Percentiles rank a stretch among this genome's conserved stretches.
Evolutionary conservation across 1,140 invertebrate genomes (phyloP).

Genomic region (Cydia strobilella): DNA sequence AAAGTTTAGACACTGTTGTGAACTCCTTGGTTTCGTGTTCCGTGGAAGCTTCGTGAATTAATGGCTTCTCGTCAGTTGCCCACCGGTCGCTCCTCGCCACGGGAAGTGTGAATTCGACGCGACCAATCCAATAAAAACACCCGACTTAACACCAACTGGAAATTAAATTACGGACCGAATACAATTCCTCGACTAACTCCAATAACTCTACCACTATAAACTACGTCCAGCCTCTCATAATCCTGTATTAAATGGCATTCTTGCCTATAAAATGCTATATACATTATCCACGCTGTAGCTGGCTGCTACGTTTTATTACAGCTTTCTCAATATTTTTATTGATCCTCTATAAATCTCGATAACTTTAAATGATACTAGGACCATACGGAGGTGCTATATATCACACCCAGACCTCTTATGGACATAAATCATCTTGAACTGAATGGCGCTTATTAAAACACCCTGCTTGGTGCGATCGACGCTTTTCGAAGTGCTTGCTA

Average conservation of each 20-base stretch:
- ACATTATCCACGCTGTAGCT: constrained; percentile 31
- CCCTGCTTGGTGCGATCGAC: constrained; percentile 38
- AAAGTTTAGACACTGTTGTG: constrained; percentile 42
- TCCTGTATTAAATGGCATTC: constrained; percentile 49
- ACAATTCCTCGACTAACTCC: constrained; percentile 28
- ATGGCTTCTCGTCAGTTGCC: constrained; percentile 45
- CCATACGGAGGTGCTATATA: constrained; percentile 46
- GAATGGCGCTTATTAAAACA: constrained; percentile 53
- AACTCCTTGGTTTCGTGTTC: constrained; percentile 46
- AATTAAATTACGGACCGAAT: constrained; percentile 14
- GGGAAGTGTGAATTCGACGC: constrained; percentile 55
- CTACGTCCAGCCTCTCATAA: constrained; percentile 39
- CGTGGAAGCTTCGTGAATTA: constrained; percentile 34
- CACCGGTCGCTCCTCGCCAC: constrained; percentile 35
- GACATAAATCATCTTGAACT: constrained; percentile 53
- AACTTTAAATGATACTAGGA: constrained; percentile 45
- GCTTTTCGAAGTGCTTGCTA: constrained; percentile 41
- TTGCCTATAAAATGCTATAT: constrained; percentile 42
- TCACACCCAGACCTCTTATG: constrained; percentile 41
- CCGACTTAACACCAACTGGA: constrained; percentile 16
- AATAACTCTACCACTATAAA: constrained; percentile 40
- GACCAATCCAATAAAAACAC: constrained; percentile 44
- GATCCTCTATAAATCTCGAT: constrained; percentile 49
- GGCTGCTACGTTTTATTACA: constrained; percentile 43
- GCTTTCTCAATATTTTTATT: constrained; percentile 52